Conservation (phyloP, 2,113 vertebrate species). For the Dromiciops gliroides region DNA sequence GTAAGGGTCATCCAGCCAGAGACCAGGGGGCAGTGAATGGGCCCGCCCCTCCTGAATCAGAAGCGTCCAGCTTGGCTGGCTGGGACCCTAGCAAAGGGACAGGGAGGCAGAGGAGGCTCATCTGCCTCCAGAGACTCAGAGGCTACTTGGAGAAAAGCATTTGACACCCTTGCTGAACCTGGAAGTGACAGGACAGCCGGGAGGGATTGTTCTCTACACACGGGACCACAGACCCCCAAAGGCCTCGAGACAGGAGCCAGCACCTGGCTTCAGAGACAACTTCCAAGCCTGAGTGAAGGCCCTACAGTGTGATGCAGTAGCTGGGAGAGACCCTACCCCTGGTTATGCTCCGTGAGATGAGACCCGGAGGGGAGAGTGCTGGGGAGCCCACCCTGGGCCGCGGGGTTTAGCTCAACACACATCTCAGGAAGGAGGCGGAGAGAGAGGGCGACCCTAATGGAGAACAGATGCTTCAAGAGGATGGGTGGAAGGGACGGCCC, state of each 20-base stretch:
- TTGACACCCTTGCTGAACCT: no score
- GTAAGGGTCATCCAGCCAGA: no score
- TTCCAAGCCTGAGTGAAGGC: background rate
- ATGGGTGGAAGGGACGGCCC: background rate
- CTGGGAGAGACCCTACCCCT: no score
- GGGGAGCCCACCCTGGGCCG: background rate
- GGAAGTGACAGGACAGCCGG: no score
- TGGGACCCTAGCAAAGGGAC: background rate
- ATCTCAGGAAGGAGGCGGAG: constrained; percentile 4
- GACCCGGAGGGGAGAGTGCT: background rate
- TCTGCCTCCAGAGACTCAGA: no score
- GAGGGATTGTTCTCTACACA: background rate
- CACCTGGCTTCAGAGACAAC: background rate
- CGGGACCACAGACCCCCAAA: background rate
- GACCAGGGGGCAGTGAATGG: background rate
- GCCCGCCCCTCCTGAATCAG: background rate
- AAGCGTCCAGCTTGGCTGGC: background rate
- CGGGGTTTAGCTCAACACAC: background rate
- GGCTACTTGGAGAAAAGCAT: no score
- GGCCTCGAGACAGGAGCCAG: background rate
- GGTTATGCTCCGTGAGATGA: no score
- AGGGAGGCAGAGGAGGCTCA: no score
- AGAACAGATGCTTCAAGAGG: background rate
- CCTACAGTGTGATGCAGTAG: no score
- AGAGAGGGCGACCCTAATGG: background rate